Evolutionary conservation across 2,113 vertebrate genomes (phyloP), one percentile per base, ranked within the genome.

Genomic region (Platichthys stellatus): DNA sequence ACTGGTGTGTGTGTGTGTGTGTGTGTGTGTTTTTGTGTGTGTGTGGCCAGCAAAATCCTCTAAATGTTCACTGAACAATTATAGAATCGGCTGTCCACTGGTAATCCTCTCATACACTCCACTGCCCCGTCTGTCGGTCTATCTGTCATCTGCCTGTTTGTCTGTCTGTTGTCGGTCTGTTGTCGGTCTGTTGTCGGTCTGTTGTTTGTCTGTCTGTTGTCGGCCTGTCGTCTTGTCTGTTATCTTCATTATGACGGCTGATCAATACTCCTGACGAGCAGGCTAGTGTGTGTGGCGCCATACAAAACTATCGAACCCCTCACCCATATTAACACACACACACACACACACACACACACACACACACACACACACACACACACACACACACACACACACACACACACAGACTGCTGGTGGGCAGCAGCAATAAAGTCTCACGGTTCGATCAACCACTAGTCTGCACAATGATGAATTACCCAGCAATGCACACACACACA

Each of bases 201-300:
- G 69, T 40, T 7, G 5, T 31, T 5, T 31, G 68, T 40, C n/a
- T 5, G 40, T 64, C 38, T 26, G 5, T 45, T 45, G 35, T 17
- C n/a, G 14, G n/a, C 40, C 59, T 86, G 70, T 47, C 13, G 40
- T 43, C 40, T 43, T 38, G 60, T 73, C 64, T 76, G 72, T 43
- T 51, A 18, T 6, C 20, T 18, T 63, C 92, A 90, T 93, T 94
- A 93, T 93, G 92, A 90, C 35, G 70, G 88, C 92, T 93, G 95
- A 95, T 97, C 94, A 90, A 96, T 96, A 93, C 79, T 92, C 72
- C 88, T 91, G 93, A 94, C 90, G 89, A 93, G 92, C 94, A 92
- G 85, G 94, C 6, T 7, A 49, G 35, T 64, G 62, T 74, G 92
- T 80, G 83, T 84, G 82, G 57, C 65, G 58, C 70, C 78, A 60